A percentile compares a stretch with the other conserved stretches of the same genome.
Evolutionary conservation across 1,140 invertebrate genomes (phyloP).

Genomic region (Drosophila bipectinata): DNA sequence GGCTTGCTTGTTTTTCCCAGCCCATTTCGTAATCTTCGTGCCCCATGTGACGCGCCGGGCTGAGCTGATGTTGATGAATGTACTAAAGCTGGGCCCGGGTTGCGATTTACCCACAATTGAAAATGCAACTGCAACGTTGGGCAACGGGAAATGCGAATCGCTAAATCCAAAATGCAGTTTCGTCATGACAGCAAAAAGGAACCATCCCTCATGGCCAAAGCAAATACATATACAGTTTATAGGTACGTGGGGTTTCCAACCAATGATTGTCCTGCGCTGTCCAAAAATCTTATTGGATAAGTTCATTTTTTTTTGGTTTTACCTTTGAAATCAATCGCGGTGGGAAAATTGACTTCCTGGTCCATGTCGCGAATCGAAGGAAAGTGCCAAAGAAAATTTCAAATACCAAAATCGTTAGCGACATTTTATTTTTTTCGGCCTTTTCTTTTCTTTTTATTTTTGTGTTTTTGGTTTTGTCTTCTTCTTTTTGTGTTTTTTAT

Average conservation of each 20-base stretch:
- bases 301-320: slow-evolving; percentile 9
- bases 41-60: slow-evolving; percentile 18
- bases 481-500: slow-evolving; percentile 33
- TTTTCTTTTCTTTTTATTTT: slow-evolving; percentile 40
- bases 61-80: slow-evolving; percentile 15
- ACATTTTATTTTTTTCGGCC: slow-evolving; percentile 62
- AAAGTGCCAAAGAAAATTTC: slow-evolving; percentile 68
- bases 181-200: slow-evolving; percentile 18
- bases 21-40: slow-evolving; percentile 61
- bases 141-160: slow-evolving; percentile 39
- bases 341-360: slow-evolving; percentile 67
- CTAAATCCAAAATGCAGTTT: slow-evolving; percentile 25
- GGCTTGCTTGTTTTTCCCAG: slow-evolving; percentile 48
- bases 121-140: slow-evolving; percentile 37
- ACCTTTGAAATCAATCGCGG: slow-evolving; percentile 29
- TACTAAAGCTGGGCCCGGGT: slow-evolving; percentile 3
- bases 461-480: slow-evolving; percentile 34
- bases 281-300: slow-evolving; percentile 1
- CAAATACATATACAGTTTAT: neutral
- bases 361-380: slow-evolving; percentile 56
- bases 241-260: neutral
- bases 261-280: slow-evolving; percentile 25
- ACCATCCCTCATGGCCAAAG: slow-evolving; percentile 17
- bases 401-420: slow-evolving; percentile 76
- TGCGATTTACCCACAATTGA: slow-evolving; percentile 30